A percentile compares a stretch with the other conserved stretches of the same genome.
Evolutionary conservation across 2,113 vertebrate genomes (phyloP).

Genomic region (Elgaria multicarinata): DNA sequence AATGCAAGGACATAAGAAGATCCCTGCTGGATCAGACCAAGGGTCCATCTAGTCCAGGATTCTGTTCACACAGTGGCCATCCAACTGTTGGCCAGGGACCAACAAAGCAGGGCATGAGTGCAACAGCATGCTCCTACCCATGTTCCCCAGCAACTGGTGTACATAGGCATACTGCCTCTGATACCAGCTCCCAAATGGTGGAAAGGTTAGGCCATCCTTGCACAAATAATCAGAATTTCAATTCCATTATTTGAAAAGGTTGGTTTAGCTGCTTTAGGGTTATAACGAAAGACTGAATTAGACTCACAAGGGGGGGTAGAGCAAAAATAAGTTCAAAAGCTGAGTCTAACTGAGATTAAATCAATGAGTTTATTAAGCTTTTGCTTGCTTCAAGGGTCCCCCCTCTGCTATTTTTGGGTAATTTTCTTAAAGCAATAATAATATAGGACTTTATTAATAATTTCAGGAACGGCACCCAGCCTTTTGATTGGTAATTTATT

Average conservation of each 20-base stretch:
- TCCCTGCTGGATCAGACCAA: too few relatives aligned
- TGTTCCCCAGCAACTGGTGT: too few relatives aligned
- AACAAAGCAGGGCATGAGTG: too few relatives aligned
- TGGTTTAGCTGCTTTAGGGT: conserved; percentile 25
- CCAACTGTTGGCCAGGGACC: too few relatives aligned
- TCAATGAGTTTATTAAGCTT: conserved; percentile 55
- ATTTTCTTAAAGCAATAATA: too few relatives aligned
- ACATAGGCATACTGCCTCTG: too few relatives aligned
- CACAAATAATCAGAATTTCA: conserved; percentile 32
- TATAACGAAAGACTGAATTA: conserved; percentile 50
- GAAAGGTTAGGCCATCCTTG: not conserved
- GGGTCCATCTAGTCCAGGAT: too few relatives aligned
- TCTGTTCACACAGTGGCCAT: too few relatives aligned
- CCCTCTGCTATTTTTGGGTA: too few relatives aligned
- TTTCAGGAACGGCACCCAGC: not conserved
- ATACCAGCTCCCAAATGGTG: not conserved
- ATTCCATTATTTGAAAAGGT: conserved; percentile 32
- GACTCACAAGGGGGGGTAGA: conserved; percentile 38
- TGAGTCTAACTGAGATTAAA: conserved; percentile 59
- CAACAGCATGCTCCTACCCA: too few relatives aligned
- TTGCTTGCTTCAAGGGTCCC: conserved; percentile 52
- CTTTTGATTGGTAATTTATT: conserved; percentile 6
- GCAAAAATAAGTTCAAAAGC: conserved; percentile 59
- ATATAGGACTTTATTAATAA: not conserved
- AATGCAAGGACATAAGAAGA: too few relatives aligned